These are phyloP conservation scores for Micronycteris hirsuta DNA, from an alignment of 2,113 vertebrate genomes.

Conservation along the genomic window DNA sequence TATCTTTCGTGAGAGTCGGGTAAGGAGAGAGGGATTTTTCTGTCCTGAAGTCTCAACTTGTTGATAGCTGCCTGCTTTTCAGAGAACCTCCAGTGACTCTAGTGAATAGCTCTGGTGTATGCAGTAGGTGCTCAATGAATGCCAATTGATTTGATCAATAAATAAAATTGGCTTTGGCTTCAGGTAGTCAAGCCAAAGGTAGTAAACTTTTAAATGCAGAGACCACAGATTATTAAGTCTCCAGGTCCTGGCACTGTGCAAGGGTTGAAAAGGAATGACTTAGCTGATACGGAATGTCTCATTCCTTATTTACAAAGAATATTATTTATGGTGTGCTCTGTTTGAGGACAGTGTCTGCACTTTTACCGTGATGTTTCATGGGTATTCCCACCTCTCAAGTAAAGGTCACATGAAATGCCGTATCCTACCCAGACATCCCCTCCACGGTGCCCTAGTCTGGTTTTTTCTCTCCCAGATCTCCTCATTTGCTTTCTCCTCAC, in stretches of 20 bases:
- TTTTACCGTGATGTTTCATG: background rate
- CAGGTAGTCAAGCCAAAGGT: background rate
- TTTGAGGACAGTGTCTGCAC: background rate
- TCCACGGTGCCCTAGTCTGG: background rate
- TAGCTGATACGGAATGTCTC: background rate
- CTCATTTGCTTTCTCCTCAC: background rate
- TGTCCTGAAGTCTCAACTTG: background rate
- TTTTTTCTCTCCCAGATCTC: background rate
- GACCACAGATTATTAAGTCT: background rate
- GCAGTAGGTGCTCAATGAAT: background rate
- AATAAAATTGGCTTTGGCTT: background rate
- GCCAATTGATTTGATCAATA: background rate
- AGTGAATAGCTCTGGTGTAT: background rate
- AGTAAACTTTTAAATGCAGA: background rate
- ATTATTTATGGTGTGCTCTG: background rate
- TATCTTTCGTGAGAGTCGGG: background rate
- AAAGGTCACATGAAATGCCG: fast-evolving
- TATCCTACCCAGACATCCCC: background rate
- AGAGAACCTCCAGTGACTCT: background rate
- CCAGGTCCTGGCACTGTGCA: background rate
- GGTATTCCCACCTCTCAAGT: background rate
- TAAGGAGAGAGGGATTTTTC: background rate
- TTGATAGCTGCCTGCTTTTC: background rate
- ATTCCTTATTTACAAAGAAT: background rate
- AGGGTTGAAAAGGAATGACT: background rate